A percentile compares a stretch with the other conserved stretches of the same genome.
Conservation (phyloP, 2,888 invertebrate species). For the Nymphalis c-album region DNA sequence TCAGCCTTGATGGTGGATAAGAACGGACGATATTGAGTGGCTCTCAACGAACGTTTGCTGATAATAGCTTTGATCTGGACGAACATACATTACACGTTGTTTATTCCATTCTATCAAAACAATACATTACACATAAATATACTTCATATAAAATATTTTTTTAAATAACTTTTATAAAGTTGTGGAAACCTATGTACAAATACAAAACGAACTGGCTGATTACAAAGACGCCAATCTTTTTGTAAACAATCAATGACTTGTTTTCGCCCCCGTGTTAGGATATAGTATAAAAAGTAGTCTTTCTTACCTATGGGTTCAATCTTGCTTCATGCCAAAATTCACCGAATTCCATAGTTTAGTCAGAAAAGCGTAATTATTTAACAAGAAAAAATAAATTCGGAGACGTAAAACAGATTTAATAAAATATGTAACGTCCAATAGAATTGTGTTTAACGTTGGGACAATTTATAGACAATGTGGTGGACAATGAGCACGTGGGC, state of each 20-base stretch:
- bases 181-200: neutral
- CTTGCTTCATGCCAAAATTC: too few relatives aligned
- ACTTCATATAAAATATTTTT: neutral
- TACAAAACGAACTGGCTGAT: neutral
- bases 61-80: constrained; percentile 43
- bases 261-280: too few relatives aligned
- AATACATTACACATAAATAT: constrained; percentile 16
- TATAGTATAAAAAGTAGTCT: too few relatives aligned
- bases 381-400: too few relatives aligned
- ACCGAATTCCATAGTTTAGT: too few relatives aligned
- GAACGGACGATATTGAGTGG: constrained; percentile 58
- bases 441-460: constrained; percentile 30
- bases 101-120: constrained; percentile 26
- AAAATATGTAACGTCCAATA: neutral
- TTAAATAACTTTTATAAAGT: neutral
- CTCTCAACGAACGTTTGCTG: constrained; percentile 51
- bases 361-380: too few relatives aligned
- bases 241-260: too few relatives aligned
- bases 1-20: constrained; percentile 58
- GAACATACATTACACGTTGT: constrained; percentile 34
- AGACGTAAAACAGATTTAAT: too few relatives aligned
- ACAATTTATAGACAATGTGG: constrained; percentile 30
- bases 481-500: constrained; percentile 57
- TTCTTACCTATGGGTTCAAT: too few relatives aligned
- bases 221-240: too few relatives aligned